Evolutionary conservation across 2,888 invertebrate species (phyloP).

Genomic region (Ormyrus nitidulus): DNA sequence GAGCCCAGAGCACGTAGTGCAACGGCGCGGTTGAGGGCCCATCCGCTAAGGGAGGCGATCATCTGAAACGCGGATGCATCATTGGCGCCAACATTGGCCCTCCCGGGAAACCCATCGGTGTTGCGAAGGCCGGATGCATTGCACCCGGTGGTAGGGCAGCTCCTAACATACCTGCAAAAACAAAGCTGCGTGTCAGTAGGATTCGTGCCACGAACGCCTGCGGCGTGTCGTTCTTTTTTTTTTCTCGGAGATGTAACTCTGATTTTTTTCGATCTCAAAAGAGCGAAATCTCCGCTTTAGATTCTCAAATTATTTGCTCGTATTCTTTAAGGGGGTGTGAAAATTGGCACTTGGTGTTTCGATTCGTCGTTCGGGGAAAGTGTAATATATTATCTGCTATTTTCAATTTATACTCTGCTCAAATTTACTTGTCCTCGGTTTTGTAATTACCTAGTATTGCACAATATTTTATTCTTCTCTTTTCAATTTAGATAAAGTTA

Average conservation of each 20-base stretch:
- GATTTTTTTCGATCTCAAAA: neutral
- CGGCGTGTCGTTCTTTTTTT: neutral
- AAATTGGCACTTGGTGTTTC: slow-evolving; percentile 18
- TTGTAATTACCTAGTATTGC: slow-evolving; percentile 34
- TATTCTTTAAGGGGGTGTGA: slow-evolving; percentile 48
- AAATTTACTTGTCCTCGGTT: slow-evolving; percentile 23
- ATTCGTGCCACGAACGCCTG: neutral
- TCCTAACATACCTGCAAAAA: slow-evolving; percentile 75
- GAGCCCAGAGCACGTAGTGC: slow-evolving; percentile 79
- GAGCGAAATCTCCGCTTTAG: neutral
- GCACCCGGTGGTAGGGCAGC: slow-evolving; percentile 75
- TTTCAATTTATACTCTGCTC: neutral
- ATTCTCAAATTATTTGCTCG: neutral
- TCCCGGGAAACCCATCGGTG: slow-evolving; percentile 78
- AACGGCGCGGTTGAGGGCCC: slow-evolving; percentile 77
- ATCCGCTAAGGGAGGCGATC: slow-evolving; percentile 81
- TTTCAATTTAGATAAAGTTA: neutral
- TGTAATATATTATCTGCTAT: no score
- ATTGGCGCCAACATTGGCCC: slow-evolving; percentile 78
- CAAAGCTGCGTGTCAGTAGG: slow-evolving; percentile 43
- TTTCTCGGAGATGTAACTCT: neutral
- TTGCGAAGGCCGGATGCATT: slow-evolving; percentile 77
- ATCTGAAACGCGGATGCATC: slow-evolving; percentile 93
- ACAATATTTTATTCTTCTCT: neutral
- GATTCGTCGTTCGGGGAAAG: no score